These are phyloP conservation scores for Crocuta crocuta DNA, from an alignment of 2,113 vertebrate species.

Conservation along the genomic window DNA sequence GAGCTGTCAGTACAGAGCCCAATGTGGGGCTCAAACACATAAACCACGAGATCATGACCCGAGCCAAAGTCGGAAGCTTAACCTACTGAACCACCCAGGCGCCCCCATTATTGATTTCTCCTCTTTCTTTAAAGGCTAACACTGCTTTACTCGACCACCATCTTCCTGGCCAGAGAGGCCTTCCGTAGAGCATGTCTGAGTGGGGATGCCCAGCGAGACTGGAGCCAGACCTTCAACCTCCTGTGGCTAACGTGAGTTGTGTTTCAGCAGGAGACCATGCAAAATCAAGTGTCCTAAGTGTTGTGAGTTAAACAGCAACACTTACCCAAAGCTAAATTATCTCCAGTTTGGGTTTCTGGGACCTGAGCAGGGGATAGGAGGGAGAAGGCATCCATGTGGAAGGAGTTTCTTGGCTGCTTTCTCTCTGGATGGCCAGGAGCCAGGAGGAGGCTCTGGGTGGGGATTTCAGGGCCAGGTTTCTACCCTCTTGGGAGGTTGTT, in stretches of 20 bases:
- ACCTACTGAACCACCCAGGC: no score
- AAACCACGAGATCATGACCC: no score
- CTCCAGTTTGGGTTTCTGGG: background rate
- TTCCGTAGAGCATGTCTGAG: slow-evolving; percentile 97
- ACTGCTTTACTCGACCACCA: slow-evolving; percentile 94
- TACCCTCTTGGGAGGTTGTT: background rate
- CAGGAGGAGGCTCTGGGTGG: background rate
- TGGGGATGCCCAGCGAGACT: slow-evolving; percentile 89
- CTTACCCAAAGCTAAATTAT: background rate
- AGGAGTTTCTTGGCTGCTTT: background rate
- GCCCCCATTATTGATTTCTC: background rate
- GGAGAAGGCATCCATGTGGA: background rate
- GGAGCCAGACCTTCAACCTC: slow-evolving; percentile 95
- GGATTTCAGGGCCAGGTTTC: background rate
- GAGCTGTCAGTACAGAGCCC: no score
- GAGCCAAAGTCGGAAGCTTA: no score
- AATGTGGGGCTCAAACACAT: no score
- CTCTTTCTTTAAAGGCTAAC: slow-evolving; percentile 88
- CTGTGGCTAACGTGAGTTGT: slow-evolving; percentile 95
- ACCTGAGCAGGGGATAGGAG: background rate
- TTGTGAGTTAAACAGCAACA: background rate
- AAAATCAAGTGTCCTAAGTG: background rate
- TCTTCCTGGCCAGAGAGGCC: slow-evolving; percentile 96
- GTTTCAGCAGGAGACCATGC: background rate
- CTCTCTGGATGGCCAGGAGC: background rate